These are phyloP conservation scores for Pseudocheirus occidentalis DNA, from an alignment of 2,797 vertebrate genomes.

Conservation along the genomic window DNA sequence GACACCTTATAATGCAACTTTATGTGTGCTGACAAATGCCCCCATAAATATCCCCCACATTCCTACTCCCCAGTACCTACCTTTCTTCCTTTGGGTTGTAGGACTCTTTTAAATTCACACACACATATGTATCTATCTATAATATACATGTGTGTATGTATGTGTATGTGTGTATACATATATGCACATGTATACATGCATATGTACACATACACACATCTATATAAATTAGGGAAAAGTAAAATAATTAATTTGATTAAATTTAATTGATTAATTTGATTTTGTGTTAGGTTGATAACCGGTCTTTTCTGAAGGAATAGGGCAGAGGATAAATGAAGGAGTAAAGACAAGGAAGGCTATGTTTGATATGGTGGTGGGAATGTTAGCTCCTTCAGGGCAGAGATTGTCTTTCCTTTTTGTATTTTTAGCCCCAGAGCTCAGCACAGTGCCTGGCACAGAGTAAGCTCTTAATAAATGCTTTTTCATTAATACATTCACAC, in stretches of 20 bases:
- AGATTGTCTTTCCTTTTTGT: not conserved
- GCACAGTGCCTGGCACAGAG: not conserved
- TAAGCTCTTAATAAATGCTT: not conserved
- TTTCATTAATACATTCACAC: not conserved
- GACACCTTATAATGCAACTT: not conserved
- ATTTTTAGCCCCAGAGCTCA: not conserved
- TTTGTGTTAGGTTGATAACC: not conserved
- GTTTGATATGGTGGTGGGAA: not conserved
- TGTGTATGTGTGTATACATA: too few relatives aligned
- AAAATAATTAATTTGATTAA: not conserved
- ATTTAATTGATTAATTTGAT: not conserved
- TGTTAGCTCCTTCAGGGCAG: not conserved
- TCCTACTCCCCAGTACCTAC: not conserved
- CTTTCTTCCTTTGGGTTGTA: not conserved
- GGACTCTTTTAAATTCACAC: not conserved
- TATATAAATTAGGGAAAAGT: not conserved
- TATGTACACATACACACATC: too few relatives aligned
- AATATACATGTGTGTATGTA: not conserved
- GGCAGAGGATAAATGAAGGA: not conserved
- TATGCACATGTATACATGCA: too few relatives aligned
- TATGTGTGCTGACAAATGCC: not conserved
- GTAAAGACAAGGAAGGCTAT: not conserved
- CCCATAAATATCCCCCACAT: not conserved
- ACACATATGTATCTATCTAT: not conserved
- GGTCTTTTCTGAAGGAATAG: not conserved